Evolutionary conservation across 2,888 invertebrate genomes (phyloP), one percentile per base, ranked within the genome.

Genomic region (Uloborus plumipes): DNA sequence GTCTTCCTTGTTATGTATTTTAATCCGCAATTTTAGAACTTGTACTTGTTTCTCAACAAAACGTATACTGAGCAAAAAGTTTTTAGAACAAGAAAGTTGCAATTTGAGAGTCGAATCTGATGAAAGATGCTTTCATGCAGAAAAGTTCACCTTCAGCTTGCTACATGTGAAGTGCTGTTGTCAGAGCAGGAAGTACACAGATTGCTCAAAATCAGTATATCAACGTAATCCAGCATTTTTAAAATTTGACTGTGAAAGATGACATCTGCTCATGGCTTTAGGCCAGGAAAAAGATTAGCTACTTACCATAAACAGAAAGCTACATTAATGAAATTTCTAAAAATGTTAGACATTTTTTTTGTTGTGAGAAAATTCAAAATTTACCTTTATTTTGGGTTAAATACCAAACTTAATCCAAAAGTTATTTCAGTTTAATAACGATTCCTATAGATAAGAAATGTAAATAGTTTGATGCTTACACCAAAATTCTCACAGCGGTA

Each of bases 1-100:
- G 71, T 79, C 79, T 80, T 80, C 62, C 69, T 74, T 70, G 74
- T 65, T 70, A 74, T 50, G 53, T 50, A 69, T 74, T 70, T 74
- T 74, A 49, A 50, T 78, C 39, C 39, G 39, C 9, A 39, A 39
- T 39, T 39, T 39, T 39, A 39, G 39, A 39, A 39, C 39, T 39
- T 39, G 39, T 39, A 39, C 39, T 39, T 39, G 39, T 39, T 39
- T 39, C 39, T 39, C 39, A 39, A 39, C 11, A 39, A 39, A 39
- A 39, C 1, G n/a, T 16, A 55, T 59, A 74, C 13, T 66, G 65
- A 66, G 58, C 39, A 9, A 65, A 72, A 72, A 78, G 72, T 74
- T 74, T 64, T 70, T 53, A 55, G 16, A 78, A 64, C 49, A 50
- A 59, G 62, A 74, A 49, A 67, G 53, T 47, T 64, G 22, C 31